Conservation (phyloP, 2,888 invertebrate species). For the Lordiphosa fenestrarum region DNA sequence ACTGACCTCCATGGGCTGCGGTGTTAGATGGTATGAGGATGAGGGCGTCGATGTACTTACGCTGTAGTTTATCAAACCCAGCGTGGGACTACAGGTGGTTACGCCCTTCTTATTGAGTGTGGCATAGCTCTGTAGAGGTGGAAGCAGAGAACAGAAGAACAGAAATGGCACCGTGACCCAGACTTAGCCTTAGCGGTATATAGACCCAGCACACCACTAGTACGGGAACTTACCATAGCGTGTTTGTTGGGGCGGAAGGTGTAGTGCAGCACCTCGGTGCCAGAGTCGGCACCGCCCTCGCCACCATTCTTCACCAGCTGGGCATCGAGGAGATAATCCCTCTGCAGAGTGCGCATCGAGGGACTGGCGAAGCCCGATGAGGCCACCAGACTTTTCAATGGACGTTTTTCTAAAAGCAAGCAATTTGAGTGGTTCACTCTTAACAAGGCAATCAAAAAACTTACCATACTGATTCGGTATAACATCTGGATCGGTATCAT, state of each 20-base stretch:
- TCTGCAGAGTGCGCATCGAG: slow-evolving; percentile 79
- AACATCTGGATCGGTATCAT: slow-evolving; percentile 91
- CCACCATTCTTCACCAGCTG: slow-evolving; percentile 68
- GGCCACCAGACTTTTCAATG: slow-evolving; percentile 78
- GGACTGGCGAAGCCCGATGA: slow-evolving; percentile 80
- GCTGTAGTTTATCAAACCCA: slow-evolving; percentile 68
- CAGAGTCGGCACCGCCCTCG: slow-evolving; percentile 61
- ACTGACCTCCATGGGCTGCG: slow-evolving; percentile 80
- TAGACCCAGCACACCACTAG: slow-evolving; percentile 16
- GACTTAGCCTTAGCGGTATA: background rate
- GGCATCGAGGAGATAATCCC: slow-evolving; percentile 77
- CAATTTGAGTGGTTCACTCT: too few species aligned
- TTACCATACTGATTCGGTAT: slow-evolving; percentile 93
- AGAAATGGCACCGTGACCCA: slow-evolving; percentile 18
- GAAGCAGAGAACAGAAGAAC: background rate
- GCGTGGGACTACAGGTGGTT: slow-evolving; percentile 80
- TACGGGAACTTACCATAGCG: slow-evolving; percentile 77
- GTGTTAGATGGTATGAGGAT: slow-evolving; percentile 78
- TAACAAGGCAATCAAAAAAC: slow-evolving; percentile 58
- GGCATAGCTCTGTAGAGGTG: slow-evolving; percentile 86
- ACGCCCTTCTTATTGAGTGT: slow-evolving; percentile 87
- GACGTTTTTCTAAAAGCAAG: slow-evolving; percentile 78
- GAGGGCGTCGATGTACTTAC: slow-evolving; percentile 74
- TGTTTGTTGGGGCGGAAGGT: slow-evolving; percentile 81
- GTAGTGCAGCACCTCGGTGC: slow-evolving; percentile 80